Percentiles rank a stretch among this genome's conserved stretches.
Conservation (phyloP, 2,888 invertebrate genomes). For the Aleiodes leptofemur region DNA sequence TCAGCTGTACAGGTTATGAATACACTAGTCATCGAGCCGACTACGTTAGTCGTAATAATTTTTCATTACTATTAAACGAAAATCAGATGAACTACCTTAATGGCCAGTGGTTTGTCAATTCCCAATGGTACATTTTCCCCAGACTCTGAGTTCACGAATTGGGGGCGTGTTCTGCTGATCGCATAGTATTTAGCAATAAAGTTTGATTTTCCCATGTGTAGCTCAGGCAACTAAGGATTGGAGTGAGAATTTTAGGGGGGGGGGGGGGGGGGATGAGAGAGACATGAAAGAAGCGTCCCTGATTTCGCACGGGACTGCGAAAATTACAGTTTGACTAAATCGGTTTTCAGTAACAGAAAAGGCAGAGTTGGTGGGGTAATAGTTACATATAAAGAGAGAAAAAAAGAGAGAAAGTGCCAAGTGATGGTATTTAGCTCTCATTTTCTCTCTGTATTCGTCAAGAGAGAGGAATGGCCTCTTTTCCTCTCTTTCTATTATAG, state of each 20-base stretch:
- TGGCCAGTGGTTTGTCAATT: slow-evolving; percentile 39
- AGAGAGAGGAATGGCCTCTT: slow-evolving; percentile 39
- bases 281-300: slow-evolving; percentile 70
- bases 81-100: too few species aligned
- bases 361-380: slow-evolving; percentile 37
- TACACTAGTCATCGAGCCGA: too few species aligned
- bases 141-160: slow-evolving; percentile 23
- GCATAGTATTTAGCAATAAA: slow-evolving; percentile 75
- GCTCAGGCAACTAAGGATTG: slow-evolving; percentile 17
- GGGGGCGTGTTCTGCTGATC: slow-evolving; percentile 72
- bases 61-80: too few species aligned
- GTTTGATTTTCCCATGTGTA: slow-evolving; percentile 70
- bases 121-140: slow-evolving; percentile 50
- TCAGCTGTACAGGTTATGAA: too few species aligned
- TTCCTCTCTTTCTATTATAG: slow-evolving; percentile 58
- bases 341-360: slow-evolving; percentile 34
- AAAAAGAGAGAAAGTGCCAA: slow-evolving; percentile 27
- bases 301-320: slow-evolving; percentile 74
- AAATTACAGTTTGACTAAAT: slow-evolving; percentile 69
- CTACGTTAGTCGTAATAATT: too few species aligned
- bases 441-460: slow-evolving; percentile 44
- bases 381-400: slow-evolving; percentile 29
- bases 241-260: slow-evolving; percentile 43
- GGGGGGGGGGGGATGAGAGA: slow-evolving; percentile 45
- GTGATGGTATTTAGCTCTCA: slow-evolving; percentile 49